Percentiles rank a stretch among this genome's conserved stretches.
phyloP scores from a whole-genome alignment of 2,113 vertebrate species.

The Actenoides hombroni region DNA sequence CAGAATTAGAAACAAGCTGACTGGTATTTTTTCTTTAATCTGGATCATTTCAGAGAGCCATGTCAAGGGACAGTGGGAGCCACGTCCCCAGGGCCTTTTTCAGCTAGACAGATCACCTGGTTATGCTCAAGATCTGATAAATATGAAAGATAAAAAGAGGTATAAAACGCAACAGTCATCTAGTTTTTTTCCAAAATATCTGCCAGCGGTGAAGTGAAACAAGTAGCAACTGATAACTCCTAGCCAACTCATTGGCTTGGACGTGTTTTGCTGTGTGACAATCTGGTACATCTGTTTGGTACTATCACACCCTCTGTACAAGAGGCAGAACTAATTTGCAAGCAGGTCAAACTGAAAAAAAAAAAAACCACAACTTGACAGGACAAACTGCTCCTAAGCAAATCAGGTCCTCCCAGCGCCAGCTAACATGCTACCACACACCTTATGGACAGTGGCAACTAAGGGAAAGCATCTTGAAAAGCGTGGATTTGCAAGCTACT shows the following conservation, averaged over 20 bases:
- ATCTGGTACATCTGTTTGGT: slow-evolving; percentile 30
- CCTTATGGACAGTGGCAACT: neutral
- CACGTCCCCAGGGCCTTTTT: neutral
- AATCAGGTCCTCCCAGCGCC: neutral
- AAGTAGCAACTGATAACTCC: neutral
- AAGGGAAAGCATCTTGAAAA: neutral
- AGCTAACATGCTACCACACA: neutral
- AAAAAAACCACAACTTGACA: neutral
- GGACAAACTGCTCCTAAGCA: neutral
- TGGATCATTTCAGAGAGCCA: neutral
- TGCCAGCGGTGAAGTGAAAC: neutral
- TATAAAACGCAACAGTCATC: neutral
- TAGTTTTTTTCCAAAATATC: slow-evolving; percentile 33
- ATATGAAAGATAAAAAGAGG: neutral
- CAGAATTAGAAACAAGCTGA: neutral
- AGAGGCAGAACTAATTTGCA: slow-evolving; percentile 7
- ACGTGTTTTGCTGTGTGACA: neutral
- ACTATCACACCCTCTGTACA: neutral
- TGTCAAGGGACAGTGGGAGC: neutral
- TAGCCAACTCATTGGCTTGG: neutral
- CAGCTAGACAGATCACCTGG: neutral
- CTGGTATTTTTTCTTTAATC: neutral
- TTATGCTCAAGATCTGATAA: slow-evolving; percentile 10
- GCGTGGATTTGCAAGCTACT: neutral
- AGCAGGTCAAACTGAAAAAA: slow-evolving; percentile 2